A percentile compares a stretch with the other conserved stretches of the same genome.
phyloP scores from a whole-genome alignment of 2,888 invertebrate species.

The Ophion obscuratus region DNA sequence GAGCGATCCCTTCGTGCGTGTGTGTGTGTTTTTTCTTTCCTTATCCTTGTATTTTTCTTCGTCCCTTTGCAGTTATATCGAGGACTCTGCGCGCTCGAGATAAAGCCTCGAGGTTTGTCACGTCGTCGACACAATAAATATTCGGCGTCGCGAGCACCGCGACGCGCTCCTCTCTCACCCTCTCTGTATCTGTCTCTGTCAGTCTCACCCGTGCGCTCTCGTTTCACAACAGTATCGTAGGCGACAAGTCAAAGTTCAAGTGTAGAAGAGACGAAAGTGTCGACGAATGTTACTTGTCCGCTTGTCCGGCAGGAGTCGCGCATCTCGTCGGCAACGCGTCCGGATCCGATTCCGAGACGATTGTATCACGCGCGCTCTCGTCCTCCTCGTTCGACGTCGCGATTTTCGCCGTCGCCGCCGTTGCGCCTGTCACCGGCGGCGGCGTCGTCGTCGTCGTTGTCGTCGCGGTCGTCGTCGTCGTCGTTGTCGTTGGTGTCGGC shows the following conservation, averaged over 20 bases:
- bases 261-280: slow-evolving; percentile 19
- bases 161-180: neutral
- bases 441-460: neutral
- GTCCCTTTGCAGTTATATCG: no score
- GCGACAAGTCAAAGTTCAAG: slow-evolving; percentile 60
- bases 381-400: slow-evolving; percentile 5
- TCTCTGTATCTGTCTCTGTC: neutral
- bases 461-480: slow-evolving; percentile 2
- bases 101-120: neutral
- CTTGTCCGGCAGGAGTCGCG: slow-evolving; percentile 70
- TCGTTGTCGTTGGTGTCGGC: neutral
- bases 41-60: neutral
- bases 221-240: slow-evolving; percentile 55
- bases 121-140: slow-evolving; percentile 14
- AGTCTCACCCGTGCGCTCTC: neutral
- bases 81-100: neutral
- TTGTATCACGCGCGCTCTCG: slow-evolving; percentile 39
- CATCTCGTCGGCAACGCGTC: slow-evolving; percentile 73
- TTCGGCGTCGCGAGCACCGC: neutral
- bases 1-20: no score
- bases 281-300: slow-evolving; percentile 75
- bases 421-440: neutral
- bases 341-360: slow-evolving; percentile 64
- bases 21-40: neutral
- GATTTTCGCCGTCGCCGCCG: slow-evolving; percentile 4